These are phyloP conservation scores for Papilio aristodemus DNA, from an alignment of 1,140 invertebrate species.

Conservation along the genomic window DNA sequence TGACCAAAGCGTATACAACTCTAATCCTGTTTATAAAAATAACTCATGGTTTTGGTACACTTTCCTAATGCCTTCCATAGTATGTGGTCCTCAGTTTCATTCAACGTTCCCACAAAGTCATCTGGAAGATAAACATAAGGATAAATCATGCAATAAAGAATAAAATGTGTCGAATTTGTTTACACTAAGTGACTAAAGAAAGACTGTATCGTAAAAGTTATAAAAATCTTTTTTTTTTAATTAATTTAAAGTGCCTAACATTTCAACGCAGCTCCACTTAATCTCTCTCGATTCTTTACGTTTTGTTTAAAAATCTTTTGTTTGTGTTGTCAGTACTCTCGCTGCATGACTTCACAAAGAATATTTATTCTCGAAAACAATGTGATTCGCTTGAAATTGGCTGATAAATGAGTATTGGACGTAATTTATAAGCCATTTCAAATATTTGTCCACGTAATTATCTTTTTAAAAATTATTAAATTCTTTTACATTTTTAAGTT, in stretches of 20 bases:
- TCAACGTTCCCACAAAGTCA: too few relatives aligned
- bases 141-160: too few relatives aligned
- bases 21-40: too few relatives aligned
- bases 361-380: constrained; percentile 1
- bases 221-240: neutral
- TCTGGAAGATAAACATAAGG: too few relatives aligned
- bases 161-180: neutral
- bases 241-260: neutral
- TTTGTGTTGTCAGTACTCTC: constrained; percentile 1
- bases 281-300: constrained; percentile 17
- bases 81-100: too few relatives aligned
- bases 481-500: neutral
- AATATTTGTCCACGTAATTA: neutral
- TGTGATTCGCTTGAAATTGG: neutral
- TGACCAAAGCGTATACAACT: too few relatives aligned
- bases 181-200: too few relatives aligned
- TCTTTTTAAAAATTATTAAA: neutral
- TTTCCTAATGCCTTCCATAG: too few relatives aligned
- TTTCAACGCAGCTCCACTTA: neutral
- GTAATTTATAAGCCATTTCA: neutral
- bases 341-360: constrained; percentile 6
- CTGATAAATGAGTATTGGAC: neutral
- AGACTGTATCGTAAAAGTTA: neutral
- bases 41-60: too few relatives aligned
- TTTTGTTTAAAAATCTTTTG: constrained; percentile 19